Evolutionary conservation across 2,113 vertebrate genomes (phyloP).

Genomic region (Tachysurus vachellii): DNA sequence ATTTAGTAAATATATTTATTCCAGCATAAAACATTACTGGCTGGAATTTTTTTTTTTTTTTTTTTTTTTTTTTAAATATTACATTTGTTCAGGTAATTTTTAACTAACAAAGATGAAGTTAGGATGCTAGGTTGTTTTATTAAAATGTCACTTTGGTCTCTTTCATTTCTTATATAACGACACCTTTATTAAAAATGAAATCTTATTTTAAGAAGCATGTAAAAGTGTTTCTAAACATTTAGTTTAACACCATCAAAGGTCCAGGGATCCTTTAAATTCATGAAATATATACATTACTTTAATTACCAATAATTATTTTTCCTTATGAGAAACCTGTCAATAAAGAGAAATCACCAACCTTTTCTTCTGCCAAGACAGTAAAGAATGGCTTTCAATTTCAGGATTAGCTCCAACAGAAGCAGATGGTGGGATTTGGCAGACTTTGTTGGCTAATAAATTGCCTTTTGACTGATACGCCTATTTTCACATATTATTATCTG

Average conservation of each 20-base stretch:
- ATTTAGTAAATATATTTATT: neutral
- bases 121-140: too few species aligned
- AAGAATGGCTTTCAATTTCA: conserved; percentile 39
- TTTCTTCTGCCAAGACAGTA: conserved; percentile 36
- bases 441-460: conserved; percentile 63
- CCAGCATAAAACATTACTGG: neutral
- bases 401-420: conserved; percentile 55
- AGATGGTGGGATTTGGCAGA: conserved; percentile 71
- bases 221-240: neutral
- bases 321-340: conserved; percentile 6
- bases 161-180: neutral
- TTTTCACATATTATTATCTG: conserved; percentile 67
- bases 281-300: neutral
- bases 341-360: conserved; percentile 8
- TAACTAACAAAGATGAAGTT: neutral
- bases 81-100: neutral
- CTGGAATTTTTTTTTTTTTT: neutral
- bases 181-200: too few species aligned
- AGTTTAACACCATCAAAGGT: neutral
- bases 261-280: neutral
- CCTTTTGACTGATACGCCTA: conserved; percentile 67
- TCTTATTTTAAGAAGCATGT: too few species aligned
- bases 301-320: conserved; percentile 15
- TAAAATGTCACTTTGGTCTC: neutral
- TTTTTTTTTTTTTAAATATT: neutral